Evolutionary conservation across 2,888 invertebrate species (phyloP).

Genomic region (Resseliella maxima): DNA sequence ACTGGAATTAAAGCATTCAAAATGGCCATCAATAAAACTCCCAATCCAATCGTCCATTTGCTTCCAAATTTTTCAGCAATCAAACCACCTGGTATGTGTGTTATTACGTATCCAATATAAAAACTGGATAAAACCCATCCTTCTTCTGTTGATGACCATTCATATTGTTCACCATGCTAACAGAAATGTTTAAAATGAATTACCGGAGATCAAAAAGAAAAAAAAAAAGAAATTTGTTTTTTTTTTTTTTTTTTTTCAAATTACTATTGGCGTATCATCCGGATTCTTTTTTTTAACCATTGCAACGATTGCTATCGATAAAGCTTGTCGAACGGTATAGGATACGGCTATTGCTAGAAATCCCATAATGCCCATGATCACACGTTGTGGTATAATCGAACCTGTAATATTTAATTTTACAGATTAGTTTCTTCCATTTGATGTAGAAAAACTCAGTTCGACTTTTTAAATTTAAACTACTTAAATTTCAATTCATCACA

Average conservation of each 20-base stretch:
- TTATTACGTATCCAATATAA: constrained; percentile 86
- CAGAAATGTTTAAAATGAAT: not conserved
- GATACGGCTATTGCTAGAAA: not conserved
- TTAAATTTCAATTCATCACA: too few species aligned
- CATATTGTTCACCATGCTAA: constrained; percentile 65
- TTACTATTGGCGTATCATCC: too few species aligned
- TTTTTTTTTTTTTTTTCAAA: too few species aligned
- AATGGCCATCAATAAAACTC: constrained; percentile 83
- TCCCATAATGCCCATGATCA: not conserved
- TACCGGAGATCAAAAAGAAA: too few species aligned
- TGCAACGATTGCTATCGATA: constrained; percentile 78
- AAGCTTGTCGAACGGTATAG: constrained; percentile 64
- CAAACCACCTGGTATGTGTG: constrained; percentile 83
- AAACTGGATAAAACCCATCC: constrained; percentile 84
- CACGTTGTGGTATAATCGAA: too few species aligned
- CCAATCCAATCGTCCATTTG: constrained; percentile 84
- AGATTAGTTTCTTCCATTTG: too few species aligned
- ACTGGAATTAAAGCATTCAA: constrained; percentile 85
- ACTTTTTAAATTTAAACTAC: too few species aligned
- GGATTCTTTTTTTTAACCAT: constrained; percentile 74
- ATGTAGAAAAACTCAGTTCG: too few species aligned
- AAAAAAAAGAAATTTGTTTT: not conserved
- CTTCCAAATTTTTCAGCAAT: constrained; percentile 86
- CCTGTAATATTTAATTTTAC: too few species aligned
- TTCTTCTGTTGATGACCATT: constrained; percentile 78